These are phyloP conservation scores for Odobenus rosmarus DNA, from an alignment of 2,113 vertebrate genomes.

Conservation along the genomic window DNA sequence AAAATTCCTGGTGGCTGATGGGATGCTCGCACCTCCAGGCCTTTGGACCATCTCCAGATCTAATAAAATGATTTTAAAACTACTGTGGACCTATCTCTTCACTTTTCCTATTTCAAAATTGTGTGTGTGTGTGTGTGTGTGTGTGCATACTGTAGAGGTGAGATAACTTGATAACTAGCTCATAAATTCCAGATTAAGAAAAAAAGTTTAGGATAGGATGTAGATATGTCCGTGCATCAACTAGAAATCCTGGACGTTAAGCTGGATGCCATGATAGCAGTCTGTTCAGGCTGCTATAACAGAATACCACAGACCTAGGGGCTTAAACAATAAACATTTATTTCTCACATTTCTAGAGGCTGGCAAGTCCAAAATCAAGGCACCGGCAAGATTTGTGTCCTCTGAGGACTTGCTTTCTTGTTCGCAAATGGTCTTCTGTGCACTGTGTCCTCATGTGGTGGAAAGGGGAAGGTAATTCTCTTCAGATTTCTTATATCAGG, in stretches of 20 bases:
- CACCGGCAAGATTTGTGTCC: background rate
- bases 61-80: background rate
- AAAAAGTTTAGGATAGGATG: background rate
- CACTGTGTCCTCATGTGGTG: background rate
- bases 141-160: background rate
- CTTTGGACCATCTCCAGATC: background rate
- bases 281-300: background rate
- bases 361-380: background rate
- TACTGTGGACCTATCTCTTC: background rate
- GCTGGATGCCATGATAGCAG: rapidly evolving
- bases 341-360: background rate
- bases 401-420: background rate
- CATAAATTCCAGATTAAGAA: background rate
- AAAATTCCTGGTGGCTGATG: background rate
- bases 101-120: background rate
- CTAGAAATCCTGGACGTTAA: background rate
- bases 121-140: background rate
- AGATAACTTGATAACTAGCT: background rate
- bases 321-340: background rate
- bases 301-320: background rate
- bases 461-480: background rate
- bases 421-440: background rate
- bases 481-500: background rate
- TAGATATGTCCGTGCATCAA: background rate
- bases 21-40: background rate